Percentiles rank a stretch among this genome's conserved stretches.
These are phyloP conservation scores for Grus americana DNA, from an alignment of 2,113 vertebrate genomes.

Conservation along the genomic window DNA sequence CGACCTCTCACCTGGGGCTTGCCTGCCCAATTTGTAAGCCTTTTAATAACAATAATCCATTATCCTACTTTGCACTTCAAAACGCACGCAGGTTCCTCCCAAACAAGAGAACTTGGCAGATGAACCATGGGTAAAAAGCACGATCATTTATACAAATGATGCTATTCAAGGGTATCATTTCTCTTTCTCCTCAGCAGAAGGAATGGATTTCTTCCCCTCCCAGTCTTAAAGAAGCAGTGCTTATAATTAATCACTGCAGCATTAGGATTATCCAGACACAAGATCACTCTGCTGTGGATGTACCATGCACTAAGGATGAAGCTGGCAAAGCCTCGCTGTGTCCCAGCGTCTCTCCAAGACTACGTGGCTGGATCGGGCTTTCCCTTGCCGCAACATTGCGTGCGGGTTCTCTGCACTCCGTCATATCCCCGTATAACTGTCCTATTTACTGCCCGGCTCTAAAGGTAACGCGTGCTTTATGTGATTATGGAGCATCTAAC, in stretches of 20 bases:
- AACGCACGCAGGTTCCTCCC: conserved; percentile 18
- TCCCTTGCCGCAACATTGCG: neutral
- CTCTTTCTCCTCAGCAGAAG: neutral
- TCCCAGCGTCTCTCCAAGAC: neutral
- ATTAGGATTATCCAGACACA: neutral
- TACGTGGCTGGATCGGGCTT: neutral
- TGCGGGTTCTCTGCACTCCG: neutral
- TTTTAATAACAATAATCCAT: conserved; percentile 35
- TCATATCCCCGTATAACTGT: neutral
- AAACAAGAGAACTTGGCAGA: neutral
- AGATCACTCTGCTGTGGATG: neutral
- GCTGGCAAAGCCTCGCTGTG: neutral
- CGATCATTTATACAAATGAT: neutral
- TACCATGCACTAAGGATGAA: neutral
- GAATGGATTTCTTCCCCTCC: neutral
- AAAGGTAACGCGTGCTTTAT: neutral
- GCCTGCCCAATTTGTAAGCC: conserved; percentile 34
- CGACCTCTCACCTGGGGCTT: conserved; percentile 26
- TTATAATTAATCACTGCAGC: neutral
- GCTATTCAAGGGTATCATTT: neutral
- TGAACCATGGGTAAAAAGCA: neutral
- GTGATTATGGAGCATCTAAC: neutral
- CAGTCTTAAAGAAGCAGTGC: neutral
- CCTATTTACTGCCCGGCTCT: neutral
- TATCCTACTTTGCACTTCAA: conserved; percentile 44